Base-by-base conservation (phyloP, 2,797 vertebrate genomes). In the Percopsis omiscomaycus region DNA sequence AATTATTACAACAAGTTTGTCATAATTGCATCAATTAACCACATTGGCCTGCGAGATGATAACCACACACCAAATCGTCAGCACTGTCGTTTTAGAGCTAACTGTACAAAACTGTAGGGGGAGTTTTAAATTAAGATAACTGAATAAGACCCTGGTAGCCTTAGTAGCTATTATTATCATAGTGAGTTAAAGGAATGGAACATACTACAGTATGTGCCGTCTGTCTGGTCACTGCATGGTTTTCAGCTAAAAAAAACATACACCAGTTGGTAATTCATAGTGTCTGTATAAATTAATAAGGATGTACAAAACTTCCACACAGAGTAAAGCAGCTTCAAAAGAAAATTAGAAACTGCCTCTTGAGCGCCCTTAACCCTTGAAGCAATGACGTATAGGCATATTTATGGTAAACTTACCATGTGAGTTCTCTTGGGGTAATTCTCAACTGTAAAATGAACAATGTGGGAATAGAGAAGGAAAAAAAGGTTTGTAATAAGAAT, bases 131-230 rank as follows among this genome's bases (percentile, higher is more conserved):
- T 52, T 59, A 30, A 55, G 53, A 61, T 50, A 50, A 56, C 30
- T 63, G 51, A 75, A 64, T 10, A 68, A 32, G 32, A 5, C 32
- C 32, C 4, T 61, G 66, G 75, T 62, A 61, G 72, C 59, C 75
- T 62, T 62, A 28, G 15, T 22, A 70, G 71, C 78, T 84, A 79
- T 85, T 78, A 77, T 85, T 85, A 80, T 61, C 58, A 73, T 57
- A 48, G 2, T 59, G 68, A 69, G 69, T 48, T 71, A 69, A 69
- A 61, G 55, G 66, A 61, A 82, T n/a, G 49, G 65, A 79, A 15
- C 50, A 60, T 45, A 51, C 3, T 15, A 12, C 45, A 5, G 32
- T 32, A 5, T 32, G 6, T 32, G 32, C 4, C 6, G 6, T 32
- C 32, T 32, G 32, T 32, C 6, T 22, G 22, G 22, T 22, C 22